Conservation (phyloP, 2,888 invertebrate species). For the Cryptocheilus praepositus region DNA sequence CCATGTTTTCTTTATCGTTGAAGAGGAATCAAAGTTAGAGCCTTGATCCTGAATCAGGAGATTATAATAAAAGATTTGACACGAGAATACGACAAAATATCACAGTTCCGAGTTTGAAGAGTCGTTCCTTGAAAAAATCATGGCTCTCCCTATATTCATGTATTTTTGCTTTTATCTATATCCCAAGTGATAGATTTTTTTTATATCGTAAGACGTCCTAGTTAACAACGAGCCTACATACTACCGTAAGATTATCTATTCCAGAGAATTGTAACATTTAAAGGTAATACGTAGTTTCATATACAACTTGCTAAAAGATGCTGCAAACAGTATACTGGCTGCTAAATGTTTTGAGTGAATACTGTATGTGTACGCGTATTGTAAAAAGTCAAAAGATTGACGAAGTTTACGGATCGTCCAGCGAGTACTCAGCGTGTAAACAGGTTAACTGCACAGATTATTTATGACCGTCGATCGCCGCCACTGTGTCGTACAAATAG, state of each 20-base stretch:
- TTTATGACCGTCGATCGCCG: slow-evolving; percentile 8
- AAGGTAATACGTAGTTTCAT: slow-evolving; percentile 68
- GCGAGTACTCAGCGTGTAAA: slow-evolving; percentile 39
- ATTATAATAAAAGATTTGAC: slow-evolving; percentile 52
- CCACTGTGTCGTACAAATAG: slow-evolving; percentile 23
- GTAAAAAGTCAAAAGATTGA: slow-evolving; percentile 57
- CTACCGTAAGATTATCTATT: slow-evolving; percentile 67
- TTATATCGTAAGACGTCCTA: slow-evolving; percentile 61
- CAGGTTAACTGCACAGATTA: slow-evolving; percentile 41
- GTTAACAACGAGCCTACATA: slow-evolving; percentile 71
- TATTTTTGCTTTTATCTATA: slow-evolving; percentile 55
- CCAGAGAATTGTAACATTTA: slow-evolving; percentile 67
- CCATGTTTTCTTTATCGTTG: slow-evolving; percentile 36
- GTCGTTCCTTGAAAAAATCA: slow-evolving; percentile 57
- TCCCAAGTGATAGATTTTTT: slow-evolving; percentile 52
- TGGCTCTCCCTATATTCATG: slow-evolving; percentile 59
- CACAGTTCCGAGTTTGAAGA: slow-evolving; percentile 69
- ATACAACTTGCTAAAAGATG: slow-evolving; percentile 70
- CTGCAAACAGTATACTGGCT: slow-evolving; percentile 70
- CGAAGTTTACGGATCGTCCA: slow-evolving; percentile 38
- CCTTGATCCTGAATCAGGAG: slow-evolving; percentile 42
- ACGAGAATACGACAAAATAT: slow-evolving; percentile 70
- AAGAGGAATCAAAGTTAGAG: slow-evolving; percentile 32
- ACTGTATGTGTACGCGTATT: slow-evolving; percentile 68
- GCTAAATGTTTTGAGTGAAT: slow-evolving; percentile 71